Evolutionary conservation across 2,888 invertebrate genomes (phyloP), one percentile per base, ranked within the genome.

Genomic region (Thymelicus sylvestris): DNA sequence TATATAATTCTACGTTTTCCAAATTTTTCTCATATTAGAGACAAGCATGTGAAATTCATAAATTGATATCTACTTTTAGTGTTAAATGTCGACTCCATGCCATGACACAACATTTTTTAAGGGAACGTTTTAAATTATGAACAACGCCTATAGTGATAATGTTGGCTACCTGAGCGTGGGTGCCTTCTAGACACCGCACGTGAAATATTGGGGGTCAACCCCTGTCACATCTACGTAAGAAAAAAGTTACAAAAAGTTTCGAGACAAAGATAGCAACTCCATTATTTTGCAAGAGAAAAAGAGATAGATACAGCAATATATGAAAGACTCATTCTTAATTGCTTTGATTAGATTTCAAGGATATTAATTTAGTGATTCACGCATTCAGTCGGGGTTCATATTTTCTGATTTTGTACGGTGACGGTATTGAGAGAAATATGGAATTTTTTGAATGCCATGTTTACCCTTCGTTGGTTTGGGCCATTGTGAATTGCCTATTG

Each of bases 271-370:
- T 80, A 83, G 77, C 70, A 80, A 73, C 71, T 50, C 62, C 76
- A 72, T 72, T 60, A 74, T 31, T 57, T 12, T 3, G 24, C 19
- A 72, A 59, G 78, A 73, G 66, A 13, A 76, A 89, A 78, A 75
- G 78, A 78, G 86, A 86, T 10, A 10, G n/a, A 52, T 67, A 72
- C 73, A 7, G 73, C 75, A 78, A 77, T 74, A 81, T 79, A 80
- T 82, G 80, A 87, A 89, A 86, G 81, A 86, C 87, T 83, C 87
- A 84, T 88, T 84, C 84, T 88, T 92, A 93, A 93, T 93, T 92
- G 92, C 87, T 83, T 88, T 89, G 92, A 93, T 93, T 91, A 88
- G 87, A 92, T 93, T 93, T 92, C 91, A 92, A 93, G 93, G 90
- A 90, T 92, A 92, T 92, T 93, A 93, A 92, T 92, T 87, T 85